Evolutionary conservation across 2,888 invertebrate genomes (phyloP), one percentile per base, ranked within the genome.

Genomic region (Sinhomidia bicolor): DNA sequence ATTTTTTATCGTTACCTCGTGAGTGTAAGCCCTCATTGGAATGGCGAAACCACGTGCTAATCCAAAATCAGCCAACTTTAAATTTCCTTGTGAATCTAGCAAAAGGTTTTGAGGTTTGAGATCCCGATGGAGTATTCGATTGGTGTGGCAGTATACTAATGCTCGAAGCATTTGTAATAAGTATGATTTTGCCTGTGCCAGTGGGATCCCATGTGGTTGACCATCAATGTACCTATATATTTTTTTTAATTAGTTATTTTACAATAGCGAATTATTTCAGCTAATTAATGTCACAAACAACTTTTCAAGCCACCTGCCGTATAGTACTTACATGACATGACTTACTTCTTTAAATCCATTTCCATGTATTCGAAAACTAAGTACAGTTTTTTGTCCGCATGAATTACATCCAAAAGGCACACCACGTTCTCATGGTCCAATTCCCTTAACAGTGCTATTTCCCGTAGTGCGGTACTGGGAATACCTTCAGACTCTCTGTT

Each of bases 41-140:
- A 99, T 95, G 85, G 97, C 97, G 94, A 99, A 98, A 54, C 97
- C 96, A 92, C 99, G 95, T 3, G 99, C 98, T 85, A 99, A 95
- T 9, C 99, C 99, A 94, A 99, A 99, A 95, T 99, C 99, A 0
- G 99, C 99, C 81, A 99, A 94, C 94, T 99, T 99, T 92, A 99
- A 97, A 93, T 96, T 96, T 0, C 99, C 99, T 89, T 95, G 95
- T 10, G 95, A 95, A 93, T 99, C 98, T 87, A 99, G 96, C 2
- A 99, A 95, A 87, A 99, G 95, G 94, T 99, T 99, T 94, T 99
- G 99, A 29, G 99, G 99, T 94, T 99, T 99, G 80, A 99, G 95
- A 94, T 99, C 99, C 91, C 99, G 95, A 94, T 99, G 99, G 76
- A 99, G 94, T 90, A 99, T 97, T 92, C 97, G 95, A 93, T 96